A percentile compares a stretch with the other conserved stretches of the same genome.
Conservation (phyloP, 2,113 vertebrate genomes). For the Oreotrochilus melanogaster region DNA sequence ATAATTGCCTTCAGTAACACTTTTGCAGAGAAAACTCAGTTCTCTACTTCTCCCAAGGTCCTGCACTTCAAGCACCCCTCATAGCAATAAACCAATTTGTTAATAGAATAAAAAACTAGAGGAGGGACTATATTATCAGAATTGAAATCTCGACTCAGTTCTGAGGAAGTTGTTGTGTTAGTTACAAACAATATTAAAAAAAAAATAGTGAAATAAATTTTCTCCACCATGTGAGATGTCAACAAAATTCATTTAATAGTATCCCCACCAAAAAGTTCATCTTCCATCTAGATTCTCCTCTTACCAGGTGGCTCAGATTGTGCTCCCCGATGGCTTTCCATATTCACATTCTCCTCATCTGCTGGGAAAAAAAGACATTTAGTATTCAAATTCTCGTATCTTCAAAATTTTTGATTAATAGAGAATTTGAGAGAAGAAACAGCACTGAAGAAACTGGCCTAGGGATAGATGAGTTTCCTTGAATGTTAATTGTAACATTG, state of each 20-base stretch:
- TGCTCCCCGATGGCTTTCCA: slow-evolving; percentile 56
- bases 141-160: not conserved
- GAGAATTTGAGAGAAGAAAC: not conserved
- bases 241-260: not conserved
- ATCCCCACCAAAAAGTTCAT: not conserved
- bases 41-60: not conserved
- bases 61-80: not conserved
- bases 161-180: not conserved
- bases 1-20: not conserved
- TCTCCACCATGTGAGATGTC: not conserved
- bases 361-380: slow-evolving; percentile 37
- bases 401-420: not conserved
- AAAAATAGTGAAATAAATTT: not conserved
- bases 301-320: slow-evolving; percentile 76
- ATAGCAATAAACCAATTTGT: not conserved
- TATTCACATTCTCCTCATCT: slow-evolving; percentile 75
- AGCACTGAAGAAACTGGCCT: not conserved
- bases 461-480: not conserved
- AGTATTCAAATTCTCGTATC: not conserved
- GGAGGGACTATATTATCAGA: not conserved
- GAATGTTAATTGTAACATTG: not conserved
- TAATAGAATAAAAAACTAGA: not conserved
- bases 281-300: not conserved
- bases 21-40: not conserved
- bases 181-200: not conserved